A percentile compares a stretch with the other conserved stretches of the same genome.
phyloP scores from a whole-genome alignment of 2,888 invertebrate genomes.

The Tenthredo distinguenda region DNA sequence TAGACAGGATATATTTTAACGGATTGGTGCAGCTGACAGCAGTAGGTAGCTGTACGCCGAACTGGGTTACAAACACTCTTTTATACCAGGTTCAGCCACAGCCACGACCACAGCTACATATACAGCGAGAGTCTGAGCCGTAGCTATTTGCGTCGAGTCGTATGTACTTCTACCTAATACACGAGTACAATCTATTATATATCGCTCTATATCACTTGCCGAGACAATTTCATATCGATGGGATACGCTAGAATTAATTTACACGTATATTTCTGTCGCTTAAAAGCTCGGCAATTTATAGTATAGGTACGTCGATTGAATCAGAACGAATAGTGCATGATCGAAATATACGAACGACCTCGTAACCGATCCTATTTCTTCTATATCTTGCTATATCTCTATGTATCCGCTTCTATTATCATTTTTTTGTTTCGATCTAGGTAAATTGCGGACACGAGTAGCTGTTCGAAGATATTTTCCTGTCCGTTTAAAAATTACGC shows the following conservation, averaged over 20 bases:
- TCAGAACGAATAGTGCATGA: background rate
- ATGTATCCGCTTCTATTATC: background rate
- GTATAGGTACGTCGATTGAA: background rate
- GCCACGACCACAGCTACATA: background rate
- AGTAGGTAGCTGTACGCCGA: background rate
- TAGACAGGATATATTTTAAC: conserved; percentile 1
- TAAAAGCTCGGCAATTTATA: background rate
- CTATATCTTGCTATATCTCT: background rate
- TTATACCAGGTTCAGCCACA: conserved; percentile 4
- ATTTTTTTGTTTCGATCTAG: background rate
- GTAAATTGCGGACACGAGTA: background rate
- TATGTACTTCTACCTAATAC: background rate
- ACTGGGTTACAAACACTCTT: conserved; percentile 38
- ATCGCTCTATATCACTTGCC: conserved; percentile 32
- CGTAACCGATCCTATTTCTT: conserved; percentile 27
- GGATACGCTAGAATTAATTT: conserved; percentile 32
- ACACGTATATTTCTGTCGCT: conserved; percentile 15
- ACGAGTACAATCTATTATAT: conserved; percentile 9
- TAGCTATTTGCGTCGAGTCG: conserved; percentile 31
- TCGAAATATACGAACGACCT: conserved; percentile 1
- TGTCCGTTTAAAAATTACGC: background rate
- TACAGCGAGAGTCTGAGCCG: background rate
- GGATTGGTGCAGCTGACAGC: background rate
- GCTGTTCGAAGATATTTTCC: background rate
- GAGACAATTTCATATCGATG: conserved; percentile 39